phyloP scores from a whole-genome alignment of 2,113 vertebrate species.

The Bombycilla garrulus region DNA sequence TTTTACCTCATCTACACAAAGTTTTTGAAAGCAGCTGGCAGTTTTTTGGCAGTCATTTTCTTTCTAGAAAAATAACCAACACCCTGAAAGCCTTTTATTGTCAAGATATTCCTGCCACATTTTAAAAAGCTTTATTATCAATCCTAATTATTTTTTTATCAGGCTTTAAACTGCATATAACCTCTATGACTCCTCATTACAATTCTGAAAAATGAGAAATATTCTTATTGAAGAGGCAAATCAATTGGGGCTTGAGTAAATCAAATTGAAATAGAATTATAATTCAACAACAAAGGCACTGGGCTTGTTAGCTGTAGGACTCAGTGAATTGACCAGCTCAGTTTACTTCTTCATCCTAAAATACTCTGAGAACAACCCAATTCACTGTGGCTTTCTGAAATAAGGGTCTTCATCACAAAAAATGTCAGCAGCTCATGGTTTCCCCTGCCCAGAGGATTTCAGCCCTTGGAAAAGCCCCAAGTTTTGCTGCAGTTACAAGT shows the following conservation, averaged over 20 bases:
- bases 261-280: neutral
- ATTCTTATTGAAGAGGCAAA: neutral
- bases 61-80: neutral
- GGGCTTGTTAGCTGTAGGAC: neutral
- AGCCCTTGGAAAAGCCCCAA: neutral
- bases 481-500: neutral
- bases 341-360: neutral
- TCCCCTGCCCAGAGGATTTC: neutral
- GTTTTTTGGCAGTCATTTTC: neutral
- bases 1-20: neutral
- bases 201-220: neutral
- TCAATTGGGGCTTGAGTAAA: neutral
- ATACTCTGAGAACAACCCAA: neutral
- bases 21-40: neutral
- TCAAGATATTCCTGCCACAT: neutral
- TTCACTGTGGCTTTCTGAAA: neutral
- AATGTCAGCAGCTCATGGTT: neutral
- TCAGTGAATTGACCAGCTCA: neutral
- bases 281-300: neutral
- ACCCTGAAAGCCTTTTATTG: neutral
- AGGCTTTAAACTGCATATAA: neutral
- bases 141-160: conserved; percentile 25
- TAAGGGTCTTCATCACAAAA: neutral
- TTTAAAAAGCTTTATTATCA: neutral
- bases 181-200: neutral